Percentiles rank a stretch among this genome's conserved stretches.
phyloP scores from a whole-genome alignment of 1,140 invertebrate species.

The Micrasema longulum region DNA sequence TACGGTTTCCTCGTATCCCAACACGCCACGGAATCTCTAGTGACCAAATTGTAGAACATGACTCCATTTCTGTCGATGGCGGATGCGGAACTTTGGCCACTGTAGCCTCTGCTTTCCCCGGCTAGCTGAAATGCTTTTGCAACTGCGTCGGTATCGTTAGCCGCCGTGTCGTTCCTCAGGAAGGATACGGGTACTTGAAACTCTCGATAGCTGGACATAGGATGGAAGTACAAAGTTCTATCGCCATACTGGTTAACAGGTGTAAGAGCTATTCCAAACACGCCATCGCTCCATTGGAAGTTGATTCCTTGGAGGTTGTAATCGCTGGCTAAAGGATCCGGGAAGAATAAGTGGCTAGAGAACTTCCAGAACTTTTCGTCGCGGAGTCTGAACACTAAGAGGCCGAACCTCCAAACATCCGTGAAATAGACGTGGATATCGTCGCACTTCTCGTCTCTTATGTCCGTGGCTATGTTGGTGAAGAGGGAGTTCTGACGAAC shows the following conservation, averaged over 20 bases:
- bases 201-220: conserved; percentile 79
- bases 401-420: conserved; percentile 75
- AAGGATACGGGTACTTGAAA: conserved; percentile 77
- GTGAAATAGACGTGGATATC: conserved; percentile 76
- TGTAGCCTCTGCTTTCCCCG: conserved; percentile 81
- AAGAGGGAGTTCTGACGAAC: conserved; percentile 78
- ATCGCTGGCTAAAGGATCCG: conserved; percentile 75
- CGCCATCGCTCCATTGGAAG: conserved; percentile 76
- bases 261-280: conserved; percentile 79
- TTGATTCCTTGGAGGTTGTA: conserved; percentile 78
- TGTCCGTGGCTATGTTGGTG: conserved; percentile 81
- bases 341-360: conserved; percentile 77
- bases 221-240: conserved; percentile 82
- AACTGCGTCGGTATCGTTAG: conserved; percentile 73
- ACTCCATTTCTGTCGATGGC: conserved; percentile 78
- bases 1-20: conserved; percentile 79
- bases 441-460: conserved; percentile 75
- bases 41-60: conserved; percentile 80
- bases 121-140: conserved; percentile 76
- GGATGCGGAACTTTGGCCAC: conserved; percentile 78
- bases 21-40: conserved; percentile 81
- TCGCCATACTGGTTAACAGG: conserved; percentile 75
- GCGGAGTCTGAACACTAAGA: conserved; percentile 75
- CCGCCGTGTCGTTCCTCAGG: conserved; percentile 71
- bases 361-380: too few relatives aligned